These are phyloP conservation scores for Epinotia demarniana DNA, from an alignment of 2,888 invertebrate species.

Conservation along the genomic window DNA sequence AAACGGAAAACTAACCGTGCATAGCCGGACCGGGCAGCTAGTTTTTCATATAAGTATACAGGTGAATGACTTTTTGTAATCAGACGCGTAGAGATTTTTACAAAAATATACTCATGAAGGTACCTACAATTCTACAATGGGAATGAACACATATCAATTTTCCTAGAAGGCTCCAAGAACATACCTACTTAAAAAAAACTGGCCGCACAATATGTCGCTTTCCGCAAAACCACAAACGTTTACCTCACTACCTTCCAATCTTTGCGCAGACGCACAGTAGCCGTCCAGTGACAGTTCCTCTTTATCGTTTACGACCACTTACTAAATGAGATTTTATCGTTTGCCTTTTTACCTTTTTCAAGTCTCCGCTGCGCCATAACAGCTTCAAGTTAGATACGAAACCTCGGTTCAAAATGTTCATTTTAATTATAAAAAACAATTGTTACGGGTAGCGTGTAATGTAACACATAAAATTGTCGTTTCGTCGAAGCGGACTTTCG, in stretches of 20 bases:
- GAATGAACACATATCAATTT: no score
- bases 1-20: no score
- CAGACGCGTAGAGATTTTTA: no score
- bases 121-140: no score
- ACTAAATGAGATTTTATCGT: constrained; percentile 64
- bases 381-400: constrained; percentile 37
- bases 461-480: constrained; percentile 9
- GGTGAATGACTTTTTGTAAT: no score
- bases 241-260: not conserved
- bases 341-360: constrained; percentile 34
- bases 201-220: no score
- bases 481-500: constrained; percentile 19
- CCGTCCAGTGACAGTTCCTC: constrained; percentile 10
- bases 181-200: no score
- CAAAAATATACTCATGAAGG: no score
- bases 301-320: constrained; percentile 58
- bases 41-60: no score
- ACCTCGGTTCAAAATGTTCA: constrained; percentile 20
- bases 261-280: constrained; percentile 11
- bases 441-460: constrained; percentile 22
- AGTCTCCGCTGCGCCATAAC: constrained; percentile 12
- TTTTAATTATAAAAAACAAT: constrained; percentile 34
- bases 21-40: no score
- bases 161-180: no score
- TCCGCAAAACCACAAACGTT: no score